A percentile compares a stretch with the other conserved stretches of the same genome.
phyloP scores from a whole-genome alignment of 2,113 vertebrate species.

The Muntiacus muntjak region DNA sequence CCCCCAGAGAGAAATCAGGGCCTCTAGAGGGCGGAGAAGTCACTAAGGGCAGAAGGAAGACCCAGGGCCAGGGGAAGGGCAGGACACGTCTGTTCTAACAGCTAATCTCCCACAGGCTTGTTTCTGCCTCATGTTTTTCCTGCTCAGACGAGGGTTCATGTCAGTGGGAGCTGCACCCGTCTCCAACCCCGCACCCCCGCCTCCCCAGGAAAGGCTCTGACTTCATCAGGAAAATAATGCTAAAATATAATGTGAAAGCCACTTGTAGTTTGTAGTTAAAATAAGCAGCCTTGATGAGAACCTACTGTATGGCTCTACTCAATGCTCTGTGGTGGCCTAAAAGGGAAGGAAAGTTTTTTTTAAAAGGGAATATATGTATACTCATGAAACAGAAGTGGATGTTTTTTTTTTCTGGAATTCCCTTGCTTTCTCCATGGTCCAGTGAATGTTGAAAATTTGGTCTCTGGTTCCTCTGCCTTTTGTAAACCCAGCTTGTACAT shows the following conservation, averaged over 20 bases:
- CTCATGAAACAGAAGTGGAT: too few species aligned
- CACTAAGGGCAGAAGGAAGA: neutral
- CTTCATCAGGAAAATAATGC: neutral
- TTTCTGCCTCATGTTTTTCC: neutral
- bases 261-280: neutral
- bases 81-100: neutral
- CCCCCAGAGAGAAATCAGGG: neutral
- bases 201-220: fast-evolving
- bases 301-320: neutral
- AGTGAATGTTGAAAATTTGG: too few species aligned
- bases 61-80: neutral
- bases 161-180: neutral
- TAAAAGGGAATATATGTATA: too few species aligned
- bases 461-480: too few species aligned
- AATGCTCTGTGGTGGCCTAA: neutral
- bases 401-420: too few species aligned
- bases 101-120: neutral
- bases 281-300: neutral
- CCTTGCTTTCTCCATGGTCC: too few species aligned
- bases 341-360: neutral
- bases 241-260: neutral
- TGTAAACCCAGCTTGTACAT: too few species aligned
- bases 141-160: neutral
- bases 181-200: neutral
- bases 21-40: neutral